Evolutionary conservation across 2,888 invertebrate species (phyloP).

Genomic region (Branchellion lobata): DNA sequence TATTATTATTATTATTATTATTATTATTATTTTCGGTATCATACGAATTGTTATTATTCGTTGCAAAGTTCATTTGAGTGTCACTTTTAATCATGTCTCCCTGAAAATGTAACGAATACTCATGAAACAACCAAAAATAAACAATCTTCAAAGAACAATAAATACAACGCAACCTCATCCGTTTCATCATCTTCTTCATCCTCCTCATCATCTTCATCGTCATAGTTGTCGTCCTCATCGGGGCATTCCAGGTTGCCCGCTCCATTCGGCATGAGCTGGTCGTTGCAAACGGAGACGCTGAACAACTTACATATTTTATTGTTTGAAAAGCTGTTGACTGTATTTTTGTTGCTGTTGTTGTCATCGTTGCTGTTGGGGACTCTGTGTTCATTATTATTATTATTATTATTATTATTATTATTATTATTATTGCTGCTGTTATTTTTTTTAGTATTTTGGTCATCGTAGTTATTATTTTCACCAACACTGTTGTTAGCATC

Average conservation of each 20-base stretch:
- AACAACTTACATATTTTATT: slow-evolving; percentile 1
- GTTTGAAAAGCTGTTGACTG: too few relatives aligned
- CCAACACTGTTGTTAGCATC: background rate
- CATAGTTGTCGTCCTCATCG: slow-evolving; percentile 1
- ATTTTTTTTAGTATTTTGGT: background rate
- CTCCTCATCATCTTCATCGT: background rate
- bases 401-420: background rate
- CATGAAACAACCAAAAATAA: background rate
- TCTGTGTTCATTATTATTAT: background rate
- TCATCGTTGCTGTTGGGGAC: background rate
- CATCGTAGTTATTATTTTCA: background rate
- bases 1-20: too few relatives aligned
- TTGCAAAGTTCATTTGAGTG: too few relatives aligned
- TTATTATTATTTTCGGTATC: too few relatives aligned
- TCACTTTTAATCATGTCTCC: too few relatives aligned
- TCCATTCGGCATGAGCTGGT: background rate
- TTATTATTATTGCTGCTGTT: background rate
- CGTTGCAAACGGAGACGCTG: background rate
- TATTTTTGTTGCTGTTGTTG: background rate
- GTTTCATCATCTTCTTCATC: background rate
- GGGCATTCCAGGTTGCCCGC: background rate
- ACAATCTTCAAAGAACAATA: background rate
- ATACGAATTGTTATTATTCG: too few relatives aligned
- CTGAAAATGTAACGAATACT: too few relatives aligned
- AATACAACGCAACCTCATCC: background rate